A percentile compares a stretch with the other conserved stretches of the same genome.
These are phyloP conservation scores for Tanypteryx hageni DNA, from an alignment of 2,888 invertebrate species.

Conservation along the genomic window DNA sequence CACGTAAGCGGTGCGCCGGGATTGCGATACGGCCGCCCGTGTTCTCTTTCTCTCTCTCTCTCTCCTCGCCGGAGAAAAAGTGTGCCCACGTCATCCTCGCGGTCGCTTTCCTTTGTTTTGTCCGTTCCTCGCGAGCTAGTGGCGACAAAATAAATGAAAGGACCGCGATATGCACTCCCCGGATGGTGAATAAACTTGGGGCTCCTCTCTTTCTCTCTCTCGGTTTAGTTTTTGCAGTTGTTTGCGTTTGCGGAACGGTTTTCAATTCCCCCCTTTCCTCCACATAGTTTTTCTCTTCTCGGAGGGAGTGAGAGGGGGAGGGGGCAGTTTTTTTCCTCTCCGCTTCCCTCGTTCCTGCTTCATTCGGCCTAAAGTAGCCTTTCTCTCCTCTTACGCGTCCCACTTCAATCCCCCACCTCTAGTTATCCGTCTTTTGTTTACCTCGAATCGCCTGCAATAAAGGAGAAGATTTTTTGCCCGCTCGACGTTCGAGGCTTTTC, in stretches of 20 bases:
- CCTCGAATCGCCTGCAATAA: neutral
- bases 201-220: neutral
- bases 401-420: neutral
- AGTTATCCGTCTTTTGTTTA: neutral
- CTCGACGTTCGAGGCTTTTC: neutral
- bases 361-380: neutral
- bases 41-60: neutral
- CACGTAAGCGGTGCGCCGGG: neutral
- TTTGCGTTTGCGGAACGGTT: slow-evolving; percentile 57
- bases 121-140: neutral
- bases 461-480: neutral
- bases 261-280: neutral
- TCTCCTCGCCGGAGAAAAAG: neutral
- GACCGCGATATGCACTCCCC: slow-evolving; percentile 45
- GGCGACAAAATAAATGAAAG: neutral
- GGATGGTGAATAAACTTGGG: slow-evolving; percentile 26
- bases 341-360: neutral
- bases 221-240: slow-evolving; percentile 51
- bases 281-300: no score
- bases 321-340: neutral
- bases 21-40: neutral
- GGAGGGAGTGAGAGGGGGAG: no score
- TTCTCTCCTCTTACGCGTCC: neutral
- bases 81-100: neutral
- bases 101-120: neutral